Evolutionary conservation across 2,888 invertebrate genomes (phyloP).

Genomic region (Sesamia inferens): DNA sequence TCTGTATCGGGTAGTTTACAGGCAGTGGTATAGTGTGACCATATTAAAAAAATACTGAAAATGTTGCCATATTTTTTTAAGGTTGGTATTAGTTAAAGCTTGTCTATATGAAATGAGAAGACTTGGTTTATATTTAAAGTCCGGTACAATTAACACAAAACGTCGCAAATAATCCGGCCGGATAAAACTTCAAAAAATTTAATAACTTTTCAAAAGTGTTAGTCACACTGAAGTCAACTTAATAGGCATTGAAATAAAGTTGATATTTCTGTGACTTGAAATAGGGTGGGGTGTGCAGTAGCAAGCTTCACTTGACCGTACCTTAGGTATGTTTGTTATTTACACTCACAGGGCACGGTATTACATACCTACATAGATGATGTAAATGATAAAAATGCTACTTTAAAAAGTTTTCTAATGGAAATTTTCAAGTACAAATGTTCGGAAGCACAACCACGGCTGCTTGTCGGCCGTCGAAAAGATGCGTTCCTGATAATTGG

Average conservation of each 20-base stretch:
- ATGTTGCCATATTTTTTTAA: not conserved
- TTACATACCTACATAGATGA: not conserved
- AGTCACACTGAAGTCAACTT: no score
- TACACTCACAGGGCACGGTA: not conserved
- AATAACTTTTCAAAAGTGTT: no score
- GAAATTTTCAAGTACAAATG: not conserved
- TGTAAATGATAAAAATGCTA: not conserved
- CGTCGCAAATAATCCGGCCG: no score
- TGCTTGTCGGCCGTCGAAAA: not conserved
- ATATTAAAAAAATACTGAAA: not conserved
- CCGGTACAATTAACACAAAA: not conserved
- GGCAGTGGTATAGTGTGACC: not conserved
- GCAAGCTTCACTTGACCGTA: no score
- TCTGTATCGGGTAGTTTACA: constrained; percentile 6
- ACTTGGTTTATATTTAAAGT: not conserved
- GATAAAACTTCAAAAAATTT: no score
- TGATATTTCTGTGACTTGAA: no score
- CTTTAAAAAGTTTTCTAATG: not conserved
- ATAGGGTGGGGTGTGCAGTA: no score
- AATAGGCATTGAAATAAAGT: no score
- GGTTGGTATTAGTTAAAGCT: not conserved
- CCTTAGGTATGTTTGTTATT: not conserved
- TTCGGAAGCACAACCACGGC: not conserved
- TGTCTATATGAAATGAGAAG: not conserved
- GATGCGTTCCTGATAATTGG: no score